Evolutionary conservation across 1,140 invertebrate genomes (phyloP).

Genomic region (Caenorhabditis brenneri): DNA sequence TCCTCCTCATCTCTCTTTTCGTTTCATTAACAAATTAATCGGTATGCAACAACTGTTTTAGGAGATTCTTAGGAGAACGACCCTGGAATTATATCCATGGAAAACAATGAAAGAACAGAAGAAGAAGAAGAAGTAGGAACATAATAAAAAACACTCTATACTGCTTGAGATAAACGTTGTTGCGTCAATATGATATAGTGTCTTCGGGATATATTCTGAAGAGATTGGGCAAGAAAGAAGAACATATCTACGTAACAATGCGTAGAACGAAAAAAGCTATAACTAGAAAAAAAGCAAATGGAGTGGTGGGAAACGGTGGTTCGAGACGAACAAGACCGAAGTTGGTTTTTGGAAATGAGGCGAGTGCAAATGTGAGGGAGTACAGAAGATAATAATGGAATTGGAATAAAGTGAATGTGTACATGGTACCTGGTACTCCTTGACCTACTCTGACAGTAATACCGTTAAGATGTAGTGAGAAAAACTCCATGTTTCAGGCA

Average conservation of each 20-base stretch:
- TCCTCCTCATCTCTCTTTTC: background rate
- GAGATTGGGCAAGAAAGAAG: background rate
- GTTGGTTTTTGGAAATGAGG: conserved; percentile 39
- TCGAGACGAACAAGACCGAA: background rate
- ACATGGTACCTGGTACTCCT: conserved; percentile 24
- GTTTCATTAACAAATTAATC: conserved; percentile 35
- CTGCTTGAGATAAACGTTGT: conserved; percentile 37
- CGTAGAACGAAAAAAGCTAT: background rate
- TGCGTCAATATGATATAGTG: conserved; percentile 25
- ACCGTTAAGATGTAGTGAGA: too few relatives aligned
- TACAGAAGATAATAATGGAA: background rate
- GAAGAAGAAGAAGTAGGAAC: background rate
- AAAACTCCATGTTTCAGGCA: too few relatives aligned
- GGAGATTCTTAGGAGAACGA: background rate
- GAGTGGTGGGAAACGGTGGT: conserved; percentile 33
- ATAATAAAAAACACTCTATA: background rate
- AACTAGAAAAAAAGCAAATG: background rate
- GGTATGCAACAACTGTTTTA: conserved; percentile 22
- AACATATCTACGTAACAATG: conserved; percentile 25
- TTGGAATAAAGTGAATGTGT: background rate
- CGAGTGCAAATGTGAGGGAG: conserved; percentile 1
- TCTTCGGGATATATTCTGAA: background rate
- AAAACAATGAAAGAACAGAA: background rate
- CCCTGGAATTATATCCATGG: background rate
- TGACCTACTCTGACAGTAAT: background rate